A percentile compares a stretch with the other conserved stretches of the same genome.
Conservation (phyloP, 1,140 invertebrate genomes). For the Trachymyrmex cornetzi region DNA sequence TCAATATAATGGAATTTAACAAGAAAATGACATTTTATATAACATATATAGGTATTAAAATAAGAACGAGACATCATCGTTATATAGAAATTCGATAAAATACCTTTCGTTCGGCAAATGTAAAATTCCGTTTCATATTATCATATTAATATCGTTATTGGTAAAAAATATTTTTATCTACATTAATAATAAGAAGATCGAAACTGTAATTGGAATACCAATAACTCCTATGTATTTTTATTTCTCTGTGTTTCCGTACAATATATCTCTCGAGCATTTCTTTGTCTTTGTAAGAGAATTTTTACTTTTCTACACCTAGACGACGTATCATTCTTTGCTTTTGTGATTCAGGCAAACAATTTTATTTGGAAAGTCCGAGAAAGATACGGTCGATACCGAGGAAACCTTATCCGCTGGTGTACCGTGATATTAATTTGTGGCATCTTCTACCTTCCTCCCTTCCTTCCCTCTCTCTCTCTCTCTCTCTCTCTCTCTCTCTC, state of each 20-base stretch:
- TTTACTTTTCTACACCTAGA: neutral
- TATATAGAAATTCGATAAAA: constrained; percentile 1
- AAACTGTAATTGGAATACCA: constrained; percentile 6
- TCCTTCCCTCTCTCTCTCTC: neutral
- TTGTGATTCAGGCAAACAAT: constrained; percentile 8
- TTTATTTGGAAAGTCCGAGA: constrained; percentile 25
- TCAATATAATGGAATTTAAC: neutral
- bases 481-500: neutral
- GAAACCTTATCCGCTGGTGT: constrained; percentile 16
- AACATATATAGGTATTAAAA: neutral
- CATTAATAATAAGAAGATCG: neutral
- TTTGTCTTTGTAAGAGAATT: constrained; percentile 7
- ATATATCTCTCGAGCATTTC: constrained; percentile 18
- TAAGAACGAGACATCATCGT: constrained; percentile 3
- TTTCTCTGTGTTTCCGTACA: neutral
- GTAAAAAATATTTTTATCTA: neutral
- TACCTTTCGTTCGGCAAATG: neutral
- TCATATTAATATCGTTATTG: neutral
- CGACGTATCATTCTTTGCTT: neutral
- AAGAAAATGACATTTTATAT: neutral
- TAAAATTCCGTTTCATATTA: constrained; percentile 15
- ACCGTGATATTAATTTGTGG: constrained; percentile 38
- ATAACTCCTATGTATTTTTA: constrained; percentile 8
- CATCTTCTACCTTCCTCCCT: constrained; percentile 2
- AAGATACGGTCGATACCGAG: constrained; percentile 8